Evolutionary conservation across 2,888 invertebrate genomes (phyloP).

Genomic region (Spilarctia lutea): DNA sequence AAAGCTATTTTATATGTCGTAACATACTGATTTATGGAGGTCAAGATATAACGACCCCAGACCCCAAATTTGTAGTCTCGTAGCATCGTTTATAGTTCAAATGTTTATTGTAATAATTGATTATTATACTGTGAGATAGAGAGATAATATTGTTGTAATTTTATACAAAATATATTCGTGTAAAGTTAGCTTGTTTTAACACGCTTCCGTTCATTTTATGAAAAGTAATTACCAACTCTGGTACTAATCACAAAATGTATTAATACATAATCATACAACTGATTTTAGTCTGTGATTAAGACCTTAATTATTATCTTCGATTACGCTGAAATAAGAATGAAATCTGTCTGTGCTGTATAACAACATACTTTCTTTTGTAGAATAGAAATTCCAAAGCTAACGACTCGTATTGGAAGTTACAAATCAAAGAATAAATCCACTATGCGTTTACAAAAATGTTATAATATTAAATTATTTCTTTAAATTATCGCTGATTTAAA

Average conservation of each 20-base stretch:
- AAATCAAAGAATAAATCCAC: neutral
- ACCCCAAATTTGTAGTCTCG: neutral
- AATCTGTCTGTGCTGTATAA: neutral
- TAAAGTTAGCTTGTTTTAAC: neutral
- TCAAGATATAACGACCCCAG: neutral
- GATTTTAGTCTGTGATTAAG: neutral
- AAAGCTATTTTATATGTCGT: neutral
- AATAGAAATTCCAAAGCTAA: neutral
- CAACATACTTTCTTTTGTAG: neutral
- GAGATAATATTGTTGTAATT: neutral
- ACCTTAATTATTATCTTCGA: neutral
- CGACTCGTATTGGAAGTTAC: too few species aligned
- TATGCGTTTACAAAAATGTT: neutral
- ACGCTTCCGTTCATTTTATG: neutral
- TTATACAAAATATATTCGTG: neutral
- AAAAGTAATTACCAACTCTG: neutral
- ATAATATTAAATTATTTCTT: too few species aligned
- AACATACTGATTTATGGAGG: neutral
- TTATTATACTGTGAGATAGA: neutral
- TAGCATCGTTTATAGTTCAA: neutral
- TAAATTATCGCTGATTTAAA: neutral
- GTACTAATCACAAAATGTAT: neutral
- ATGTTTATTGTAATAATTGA: neutral
- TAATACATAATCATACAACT: neutral
- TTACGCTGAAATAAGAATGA: neutral